phyloP scores from a whole-genome alignment of 2,113 vertebrate species.

The Taurulus bubalis region DNA sequence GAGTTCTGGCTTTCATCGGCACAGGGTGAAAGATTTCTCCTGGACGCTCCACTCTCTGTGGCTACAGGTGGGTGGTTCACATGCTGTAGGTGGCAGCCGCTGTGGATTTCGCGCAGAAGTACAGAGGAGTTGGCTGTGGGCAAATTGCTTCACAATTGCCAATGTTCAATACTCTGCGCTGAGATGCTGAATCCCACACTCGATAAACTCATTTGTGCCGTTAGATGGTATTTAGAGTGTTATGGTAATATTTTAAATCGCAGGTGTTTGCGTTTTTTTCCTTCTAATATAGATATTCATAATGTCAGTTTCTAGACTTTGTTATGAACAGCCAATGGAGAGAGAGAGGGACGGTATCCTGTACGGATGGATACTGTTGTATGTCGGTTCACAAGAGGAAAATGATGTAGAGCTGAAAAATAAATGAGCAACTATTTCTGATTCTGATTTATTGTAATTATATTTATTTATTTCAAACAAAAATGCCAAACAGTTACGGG shows the following conservation, averaged over 20 bases:
- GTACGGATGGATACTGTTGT: neutral
- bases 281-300: conserved; percentile 28
- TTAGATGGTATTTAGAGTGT: conserved; percentile 57
- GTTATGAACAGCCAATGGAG: conserved; percentile 13
- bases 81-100: conserved; percentile 75
- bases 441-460: neutral
- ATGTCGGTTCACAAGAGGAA: conserved; percentile 15
- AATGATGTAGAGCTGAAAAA: neutral
- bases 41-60: conserved; percentile 69
- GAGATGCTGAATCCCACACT: conserved; percentile 63
- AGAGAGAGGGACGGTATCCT: neutral
- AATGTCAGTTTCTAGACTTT: conserved; percentile 34
- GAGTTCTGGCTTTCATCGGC: conserved; percentile 73
- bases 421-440: neutral
- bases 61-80: conserved; percentile 79
- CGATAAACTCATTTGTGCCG: conserved; percentile 55
- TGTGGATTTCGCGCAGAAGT: conserved; percentile 70
- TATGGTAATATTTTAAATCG: conserved; percentile 48
- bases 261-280: conserved; percentile 52
- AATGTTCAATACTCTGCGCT: conserved; percentile 62
- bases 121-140: conserved; percentile 77
- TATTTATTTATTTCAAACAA: neutral
- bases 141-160: conserved; percentile 69
- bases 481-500: neutral
- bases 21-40: conserved; percentile 77